Base-by-base conservation (phyloP, 2,113 vertebrate species). In the Monarcha castaneiventris region DNA sequence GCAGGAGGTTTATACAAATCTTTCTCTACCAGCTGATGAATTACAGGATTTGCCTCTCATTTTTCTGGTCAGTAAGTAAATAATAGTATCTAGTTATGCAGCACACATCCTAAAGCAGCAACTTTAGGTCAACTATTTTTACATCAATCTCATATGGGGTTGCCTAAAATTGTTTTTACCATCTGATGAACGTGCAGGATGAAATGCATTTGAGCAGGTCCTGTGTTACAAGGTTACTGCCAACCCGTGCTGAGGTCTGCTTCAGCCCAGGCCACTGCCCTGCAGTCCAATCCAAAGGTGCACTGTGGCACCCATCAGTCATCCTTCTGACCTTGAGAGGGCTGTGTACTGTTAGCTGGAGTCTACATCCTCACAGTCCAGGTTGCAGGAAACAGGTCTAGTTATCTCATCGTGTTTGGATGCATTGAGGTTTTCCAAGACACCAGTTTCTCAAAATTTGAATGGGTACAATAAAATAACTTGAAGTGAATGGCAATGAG, bases 401-500 rank as follows among this genome's bases (percentile, higher is more conserved):
- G 72, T 75, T 55, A n/a, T 48, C 30, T 75, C 44, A 29, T 91
- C 35, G 13, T 27, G 54, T 94, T 91, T 91, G 89, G 96, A 96
- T 88, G 96, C 95, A 95, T 86, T 91, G 73, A 71, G 52, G 91
- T 91, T 92, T 44, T 20, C 85, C 80, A 63, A 89, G 84, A 88
- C 74, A 90, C 30, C 52, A 46, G 56, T 54, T 92, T 81, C 80
- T 94, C 94, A 87, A 72, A 93, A 96, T 95, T 64, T 87, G 85
- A 73, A 83, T 29, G 67, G 37, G 11, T 85, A 58, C 16, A 44
- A 66, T 25, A 82, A 90, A 91, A 84, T 7, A 12, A 94, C 84
- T 95, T 87, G 49, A 85, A 82, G 93, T 86, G 80, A 97, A 95
- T 63, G 58, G 88, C 92, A 89, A 87, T 95, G 96, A 97, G 95